These are phyloP conservation scores for Ginglymostoma cirratum DNA, from an alignment of 2,113 vertebrate species.

Conservation along the genomic window DNA sequence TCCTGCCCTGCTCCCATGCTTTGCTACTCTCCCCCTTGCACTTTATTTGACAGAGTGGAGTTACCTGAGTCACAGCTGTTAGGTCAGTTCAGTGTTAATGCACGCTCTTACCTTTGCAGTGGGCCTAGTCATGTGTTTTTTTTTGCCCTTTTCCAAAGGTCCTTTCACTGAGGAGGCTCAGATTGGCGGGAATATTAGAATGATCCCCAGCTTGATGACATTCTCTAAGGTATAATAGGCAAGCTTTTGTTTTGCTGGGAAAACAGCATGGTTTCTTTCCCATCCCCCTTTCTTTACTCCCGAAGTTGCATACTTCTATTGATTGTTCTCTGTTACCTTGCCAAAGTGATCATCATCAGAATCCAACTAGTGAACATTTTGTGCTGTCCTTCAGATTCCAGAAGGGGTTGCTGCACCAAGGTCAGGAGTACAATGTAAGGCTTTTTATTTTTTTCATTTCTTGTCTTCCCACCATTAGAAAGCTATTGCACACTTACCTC, in stretches of 20 bases:
- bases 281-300: neutral
- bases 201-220: neutral
- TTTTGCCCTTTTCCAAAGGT: conserved; percentile 1
- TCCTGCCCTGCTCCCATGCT: neutral
- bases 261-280: neutral
- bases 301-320: neutral
- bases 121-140: conserved; percentile 5
- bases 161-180: neutral
- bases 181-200: neutral
- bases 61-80: conserved; percentile 21
- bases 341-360: neutral
- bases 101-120: neutral
- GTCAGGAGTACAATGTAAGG: neutral
- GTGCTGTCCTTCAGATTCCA: neutral
- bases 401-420: neutral
- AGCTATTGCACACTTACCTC: neutral
- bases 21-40: neutral
- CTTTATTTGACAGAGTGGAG: neutral
- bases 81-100: neutral
- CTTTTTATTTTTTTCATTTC: neutral
- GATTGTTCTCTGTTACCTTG: neutral
- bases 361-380: neutral
- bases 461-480: neutral
- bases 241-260: neutral
- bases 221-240: neutral